Percentiles rank a stretch among this genome's conserved stretches.
Conservation (phyloP, 2,888 invertebrate species). For the Parascotia fuliginaria region DNA sequence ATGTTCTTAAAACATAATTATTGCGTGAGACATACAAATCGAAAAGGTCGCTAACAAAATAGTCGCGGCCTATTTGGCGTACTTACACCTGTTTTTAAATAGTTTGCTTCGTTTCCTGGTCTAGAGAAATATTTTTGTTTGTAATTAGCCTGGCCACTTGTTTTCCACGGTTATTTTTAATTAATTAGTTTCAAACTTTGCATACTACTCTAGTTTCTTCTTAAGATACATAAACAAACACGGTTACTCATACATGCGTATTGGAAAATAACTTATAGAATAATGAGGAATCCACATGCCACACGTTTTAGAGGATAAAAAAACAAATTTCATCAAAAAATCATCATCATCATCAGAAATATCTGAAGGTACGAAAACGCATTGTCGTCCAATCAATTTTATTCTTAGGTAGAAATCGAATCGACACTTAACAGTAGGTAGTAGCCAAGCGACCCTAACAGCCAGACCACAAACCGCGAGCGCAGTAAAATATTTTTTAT, state of each 20-base stretch:
- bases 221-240: neutral
- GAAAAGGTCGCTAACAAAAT: conserved; percentile 13
- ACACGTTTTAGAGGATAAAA: too few relatives aligned
- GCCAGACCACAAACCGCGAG: too few relatives aligned
- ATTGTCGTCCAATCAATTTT: too few relatives aligned
- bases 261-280: too few relatives aligned
- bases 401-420: too few relatives aligned
- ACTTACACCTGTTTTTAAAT: conserved; percentile 18
- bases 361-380: too few relatives aligned
- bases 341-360: too few relatives aligned
- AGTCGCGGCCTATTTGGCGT: conserved; percentile 24
- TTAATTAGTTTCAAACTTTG: neutral
- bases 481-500: too few relatives aligned
- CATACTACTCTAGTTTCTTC: neutral
- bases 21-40: conserved; percentile 21
- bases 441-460: too few relatives aligned
- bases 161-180: conserved; percentile 3
- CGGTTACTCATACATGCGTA: neutral
- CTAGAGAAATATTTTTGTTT: conserved; percentile 14
- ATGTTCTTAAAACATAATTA: conserved; percentile 35
- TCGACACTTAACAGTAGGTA: too few relatives aligned
- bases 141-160: conserved; percentile 7
- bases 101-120: conserved; percentile 12
- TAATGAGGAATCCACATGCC: too few relatives aligned
- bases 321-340: too few relatives aligned